Evolutionary conservation across 2,888 invertebrate species (phyloP).

Genomic region (Epinotia bilunana): DNA sequence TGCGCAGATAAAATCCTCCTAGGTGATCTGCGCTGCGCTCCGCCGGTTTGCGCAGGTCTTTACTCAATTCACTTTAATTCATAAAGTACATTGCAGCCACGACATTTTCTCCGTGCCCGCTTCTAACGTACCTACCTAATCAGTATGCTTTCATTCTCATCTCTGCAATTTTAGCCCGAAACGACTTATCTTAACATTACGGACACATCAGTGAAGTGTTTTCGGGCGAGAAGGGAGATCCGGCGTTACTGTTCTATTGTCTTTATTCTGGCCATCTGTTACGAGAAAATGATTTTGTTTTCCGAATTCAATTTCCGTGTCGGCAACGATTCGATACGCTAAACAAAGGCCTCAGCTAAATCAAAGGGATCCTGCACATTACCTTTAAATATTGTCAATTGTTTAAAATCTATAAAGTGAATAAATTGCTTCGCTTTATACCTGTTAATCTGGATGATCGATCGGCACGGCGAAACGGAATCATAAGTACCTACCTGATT

Average conservation of each 20-base stretch:
- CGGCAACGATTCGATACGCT: conserved; percentile 47
- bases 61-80: conserved; percentile 27
- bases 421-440: conserved; percentile 39
- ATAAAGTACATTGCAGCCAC: conserved; percentile 27
- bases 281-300: conserved; percentile 52
- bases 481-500: not conserved
- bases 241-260: conserved; percentile 45
- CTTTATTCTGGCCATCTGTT: conserved; percentile 51
- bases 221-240: not conserved
- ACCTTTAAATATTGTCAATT: conserved; percentile 47
- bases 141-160: conserved; percentile 43
- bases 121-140: conserved; percentile 30
- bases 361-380: conserved; percentile 52
- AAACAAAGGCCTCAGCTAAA: conserved; percentile 49
- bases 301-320: conserved; percentile 51
- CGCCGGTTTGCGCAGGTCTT: too few relatives aligned
- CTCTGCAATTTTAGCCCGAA: conserved; percentile 6
- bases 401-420: conserved; percentile 40
- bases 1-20: too few relatives aligned
- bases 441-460: conserved; percentile 12
- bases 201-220: not conserved
- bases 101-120: conserved; percentile 31
- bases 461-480: not conserved
- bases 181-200: conserved; percentile 5
- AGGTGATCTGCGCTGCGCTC: too few relatives aligned